phyloP scores from a whole-genome alignment of 2,113 vertebrate genomes.

The Promerops cafer region DNA sequence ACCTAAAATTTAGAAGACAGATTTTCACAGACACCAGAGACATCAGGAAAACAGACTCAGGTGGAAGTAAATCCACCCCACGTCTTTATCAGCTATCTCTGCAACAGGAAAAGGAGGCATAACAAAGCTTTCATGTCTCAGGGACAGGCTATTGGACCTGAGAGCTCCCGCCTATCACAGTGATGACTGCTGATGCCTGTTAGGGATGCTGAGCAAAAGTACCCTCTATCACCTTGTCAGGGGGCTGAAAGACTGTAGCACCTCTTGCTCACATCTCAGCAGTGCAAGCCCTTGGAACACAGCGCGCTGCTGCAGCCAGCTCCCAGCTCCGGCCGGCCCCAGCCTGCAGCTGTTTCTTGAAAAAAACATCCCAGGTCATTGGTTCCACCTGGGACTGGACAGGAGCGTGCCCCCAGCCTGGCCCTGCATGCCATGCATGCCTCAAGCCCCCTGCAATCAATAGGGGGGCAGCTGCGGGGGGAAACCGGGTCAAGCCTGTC shows the following conservation, averaged over 20 bases:
- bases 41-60: background rate
- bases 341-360: background rate
- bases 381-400: background rate
- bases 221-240: background rate
- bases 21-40: background rate
- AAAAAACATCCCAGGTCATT: background rate
- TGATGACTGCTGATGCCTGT: background rate
- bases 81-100: background rate
- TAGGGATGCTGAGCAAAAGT: background rate
- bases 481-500: background rate
- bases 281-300: background rate
- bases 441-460: background rate
- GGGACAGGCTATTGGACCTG: background rate
- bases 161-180: background rate
- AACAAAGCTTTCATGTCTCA: background rate
- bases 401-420: background rate
- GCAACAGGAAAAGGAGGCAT: background rate
- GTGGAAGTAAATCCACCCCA: background rate
- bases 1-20: background rate
- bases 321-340: background rate
- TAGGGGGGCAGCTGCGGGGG: background rate
- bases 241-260: background rate
- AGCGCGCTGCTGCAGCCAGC: rapidly evolving
- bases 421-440: background rate
- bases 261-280: background rate